phyloP scores from a whole-genome alignment of 2,888 invertebrate species.

The Microctonus aethiopoides region DNA sequence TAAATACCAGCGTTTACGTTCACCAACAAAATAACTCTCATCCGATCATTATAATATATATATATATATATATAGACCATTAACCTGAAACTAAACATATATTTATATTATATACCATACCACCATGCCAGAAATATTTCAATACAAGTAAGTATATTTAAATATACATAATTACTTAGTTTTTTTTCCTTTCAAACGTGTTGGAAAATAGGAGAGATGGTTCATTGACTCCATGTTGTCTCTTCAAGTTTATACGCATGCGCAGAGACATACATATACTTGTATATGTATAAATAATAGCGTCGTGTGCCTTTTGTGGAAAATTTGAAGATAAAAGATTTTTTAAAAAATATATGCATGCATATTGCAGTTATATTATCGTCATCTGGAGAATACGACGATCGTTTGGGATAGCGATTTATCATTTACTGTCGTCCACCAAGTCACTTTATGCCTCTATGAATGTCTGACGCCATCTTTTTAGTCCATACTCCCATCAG shows the following conservation, averaged over 20 bases:
- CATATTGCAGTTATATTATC: background rate
- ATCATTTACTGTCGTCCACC: constrained; percentile 4
- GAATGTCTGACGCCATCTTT: background rate
- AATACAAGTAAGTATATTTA: too few species aligned
- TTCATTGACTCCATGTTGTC: background rate
- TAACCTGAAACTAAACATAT: background rate
- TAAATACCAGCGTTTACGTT: constrained; percentile 8
- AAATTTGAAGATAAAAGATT: too few species aligned
- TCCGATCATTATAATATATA: constrained; percentile 25
- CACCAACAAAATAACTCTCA: constrained; percentile 10
- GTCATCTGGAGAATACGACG: constrained; percentile 1
- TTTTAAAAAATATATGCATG: background rate
- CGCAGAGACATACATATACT: too few species aligned
- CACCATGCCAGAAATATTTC: too few species aligned
- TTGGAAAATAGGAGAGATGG: background rate
- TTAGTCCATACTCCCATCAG: too few species aligned
- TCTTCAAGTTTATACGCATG: too few species aligned
- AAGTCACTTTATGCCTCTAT: constrained; percentile 11
- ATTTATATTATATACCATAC: too few species aligned
- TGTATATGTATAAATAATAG: background rate
- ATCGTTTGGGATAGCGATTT: constrained; percentile 1
- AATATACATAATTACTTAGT: background rate
- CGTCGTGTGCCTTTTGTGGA: too few species aligned
- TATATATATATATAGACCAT: background rate
- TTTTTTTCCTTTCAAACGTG: background rate